A percentile compares a stretch with the other conserved stretches of the same genome.
Evolutionary conservation across 2,113 vertebrate genomes (phyloP).

Genomic region (Zootoca vivipara): DNA sequence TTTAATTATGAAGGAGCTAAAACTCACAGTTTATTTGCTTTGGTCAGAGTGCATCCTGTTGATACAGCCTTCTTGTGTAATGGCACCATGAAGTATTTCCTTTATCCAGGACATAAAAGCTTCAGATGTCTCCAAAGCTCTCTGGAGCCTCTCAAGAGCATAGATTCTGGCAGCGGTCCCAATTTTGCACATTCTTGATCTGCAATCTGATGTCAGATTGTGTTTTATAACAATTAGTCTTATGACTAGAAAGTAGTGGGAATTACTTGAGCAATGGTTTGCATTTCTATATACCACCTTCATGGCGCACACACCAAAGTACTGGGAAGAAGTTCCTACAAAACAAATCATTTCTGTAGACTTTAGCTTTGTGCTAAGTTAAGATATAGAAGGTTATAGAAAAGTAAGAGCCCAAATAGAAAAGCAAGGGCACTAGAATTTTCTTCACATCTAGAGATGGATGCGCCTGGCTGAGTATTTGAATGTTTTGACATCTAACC

Average conservation of each 20-base stretch:
- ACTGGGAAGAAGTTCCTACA: slow-evolving; percentile 26
- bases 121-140: too few species aligned
- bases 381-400: slow-evolving; percentile 22
- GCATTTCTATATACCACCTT: slow-evolving; percentile 13
- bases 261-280: slow-evolving; percentile 14
- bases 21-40: too few species aligned
- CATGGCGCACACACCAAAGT: slow-evolving; percentile 12
- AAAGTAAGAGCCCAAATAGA: background rate
- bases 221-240: background rate
- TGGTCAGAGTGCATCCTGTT: too few species aligned
- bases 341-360: slow-evolving; percentile 42
- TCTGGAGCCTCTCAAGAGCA: too few species aligned
- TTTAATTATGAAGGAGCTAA: too few species aligned
- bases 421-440: slow-evolving; percentile 8
- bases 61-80: too few species aligned
- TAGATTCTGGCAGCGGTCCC: too few species aligned
- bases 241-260: slow-evolving; percentile 7
- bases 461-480: background rate
- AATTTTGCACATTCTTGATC: too few species aligned
- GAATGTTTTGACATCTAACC: slow-evolving; percentile 17
- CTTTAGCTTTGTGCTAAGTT: slow-evolving; percentile 18
- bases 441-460: slow-evolving; percentile 21
- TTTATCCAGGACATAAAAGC: too few species aligned
- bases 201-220: too few species aligned
- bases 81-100: too few species aligned